Conservation (phyloP, 2,888 invertebrate species). For the Zonitis immaculata region DNA sequence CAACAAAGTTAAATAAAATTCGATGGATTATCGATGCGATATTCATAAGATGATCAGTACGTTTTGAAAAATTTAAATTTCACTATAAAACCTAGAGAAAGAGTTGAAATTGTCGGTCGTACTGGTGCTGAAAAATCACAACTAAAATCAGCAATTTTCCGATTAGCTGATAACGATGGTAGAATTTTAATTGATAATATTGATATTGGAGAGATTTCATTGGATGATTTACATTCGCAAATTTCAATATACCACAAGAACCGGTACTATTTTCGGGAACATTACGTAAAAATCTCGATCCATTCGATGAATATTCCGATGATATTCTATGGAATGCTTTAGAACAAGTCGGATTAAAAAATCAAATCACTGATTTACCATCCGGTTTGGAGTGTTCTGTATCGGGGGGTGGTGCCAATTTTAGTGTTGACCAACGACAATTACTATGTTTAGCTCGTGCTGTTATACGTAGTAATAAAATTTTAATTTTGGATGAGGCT, state of each 20-base stretch:
- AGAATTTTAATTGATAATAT: slow-evolving; percentile 53
- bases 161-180: slow-evolving; percentile 72
- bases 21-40: too few species aligned
- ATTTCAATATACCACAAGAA: slow-evolving; percentile 54
- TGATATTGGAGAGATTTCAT: slow-evolving; percentile 45
- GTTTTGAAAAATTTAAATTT: slow-evolving; percentile 68
- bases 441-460: slow-evolving; percentile 66
- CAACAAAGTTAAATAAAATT: slow-evolving; percentile 9
- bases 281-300: slow-evolving; percentile 48
- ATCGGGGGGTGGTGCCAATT: slow-evolving; percentile 31
- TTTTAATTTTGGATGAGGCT: slow-evolving; percentile 60
- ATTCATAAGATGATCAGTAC: too few species aligned
- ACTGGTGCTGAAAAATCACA: slow-evolving; percentile 85
- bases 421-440: slow-evolving; percentile 56
- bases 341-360: slow-evolving; percentile 43
- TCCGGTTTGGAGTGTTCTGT: slow-evolving; percentile 32
- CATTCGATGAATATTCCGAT: slow-evolving; percentile 30
- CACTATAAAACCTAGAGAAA: slow-evolving; percentile 61
- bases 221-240: slow-evolving; percentile 48
- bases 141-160: slow-evolving; percentile 70
- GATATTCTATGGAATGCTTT: slow-evolving; percentile 36
- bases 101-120: slow-evolving; percentile 75
- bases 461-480: slow-evolving; percentile 47
- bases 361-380: slow-evolving; percentile 37
- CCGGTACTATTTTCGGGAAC: slow-evolving; percentile 54